Base-by-base conservation (phyloP, 2,888 invertebrate species). In the Nemapogon koenigi region DNA sequence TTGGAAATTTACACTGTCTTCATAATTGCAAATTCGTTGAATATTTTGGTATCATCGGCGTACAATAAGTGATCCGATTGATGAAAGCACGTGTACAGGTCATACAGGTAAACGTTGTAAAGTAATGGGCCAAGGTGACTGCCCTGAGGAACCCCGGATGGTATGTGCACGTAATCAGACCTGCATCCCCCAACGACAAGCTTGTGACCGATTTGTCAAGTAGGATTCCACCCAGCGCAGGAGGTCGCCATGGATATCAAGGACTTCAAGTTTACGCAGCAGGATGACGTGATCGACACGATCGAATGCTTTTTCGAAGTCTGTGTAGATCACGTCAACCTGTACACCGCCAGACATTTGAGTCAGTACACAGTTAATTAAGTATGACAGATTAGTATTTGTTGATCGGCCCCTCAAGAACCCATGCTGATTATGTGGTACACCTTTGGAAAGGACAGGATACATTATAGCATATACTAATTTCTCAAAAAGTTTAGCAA, bases 281-380 rank as follows among this genome's bases (percentile, higher is more conserved):
- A 31, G 15, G 10, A 31, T 16, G 15, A 13, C 16, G 16, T 31
- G 31, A 16, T 31, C 31, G 41, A n/a, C n/a, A n/a, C n/a, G n/a
- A n/a, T n/a, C n/a, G n/a, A n/a, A n/a, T n/a, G n/a, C n/a, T n/a
- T n/a, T n/a, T n/a, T n/a, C n/a, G n/a, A n/a, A n/a, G n/a, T n/a
- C n/a, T n/a, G n/a, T n/a, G n/a, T n/a, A n/a, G 25, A 42, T 35
- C 27, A 46, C 43, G 16, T 46, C 44, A 28, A 46, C 43, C 31
- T 35, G 25, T 6, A 7, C 14, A 3, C 25, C 25, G 3, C 3
- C 3, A 4, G 19, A 19, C 35, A 35, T 35, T 10, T 13, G 8
- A 3, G 7, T 3, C 3, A 35, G n/a, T 3, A 35, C 35, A 8
- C 25, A 11, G 25, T 35, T 14, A 14, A n/a, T 7, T 14, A 35